These are phyloP conservation scores for Abrostola tripartita DNA, from an alignment of 2,888 invertebrate species.

Conservation along the genomic window DNA sequence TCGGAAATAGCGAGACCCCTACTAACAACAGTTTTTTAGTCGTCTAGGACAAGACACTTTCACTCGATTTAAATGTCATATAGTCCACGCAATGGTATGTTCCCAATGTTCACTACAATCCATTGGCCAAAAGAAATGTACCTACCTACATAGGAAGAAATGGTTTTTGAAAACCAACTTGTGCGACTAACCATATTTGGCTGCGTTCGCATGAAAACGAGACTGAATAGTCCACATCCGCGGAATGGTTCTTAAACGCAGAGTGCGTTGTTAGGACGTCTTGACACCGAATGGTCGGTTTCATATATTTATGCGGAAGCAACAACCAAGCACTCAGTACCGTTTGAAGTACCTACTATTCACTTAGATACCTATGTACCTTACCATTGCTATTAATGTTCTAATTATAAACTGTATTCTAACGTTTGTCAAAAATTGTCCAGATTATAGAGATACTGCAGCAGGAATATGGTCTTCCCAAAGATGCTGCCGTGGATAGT, in stretches of 20 bases:
- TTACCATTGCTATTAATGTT: too few species aligned
- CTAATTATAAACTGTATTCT: not conserved
- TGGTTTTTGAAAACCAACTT: not conserved
- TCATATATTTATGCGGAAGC: too few species aligned
- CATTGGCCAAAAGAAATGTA: not conserved
- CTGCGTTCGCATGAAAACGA: not conserved
- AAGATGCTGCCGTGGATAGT: constrained; percentile 90
- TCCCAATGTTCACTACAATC: not conserved
- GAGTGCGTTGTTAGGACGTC: not conserved
- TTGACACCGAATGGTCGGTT: too few species aligned
- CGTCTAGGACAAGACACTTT: too few species aligned
- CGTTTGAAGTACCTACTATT: too few species aligned
- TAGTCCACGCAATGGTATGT: too few species aligned
- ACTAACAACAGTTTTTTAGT: too few species aligned
- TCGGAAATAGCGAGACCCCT: too few species aligned
- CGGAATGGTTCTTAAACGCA: not conserved
- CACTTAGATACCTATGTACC: too few species aligned
- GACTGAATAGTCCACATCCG: not conserved
- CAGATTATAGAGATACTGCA: constrained; percentile 85
- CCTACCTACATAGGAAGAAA: not conserved
- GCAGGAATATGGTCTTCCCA: constrained; percentile 90
- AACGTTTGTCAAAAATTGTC: constrained; percentile 51
- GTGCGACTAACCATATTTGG: not conserved
- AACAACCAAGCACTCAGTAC: too few species aligned
- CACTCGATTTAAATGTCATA: too few species aligned